Conservation (phyloP, 2,113 vertebrate species). For the Eublepharis macularius region DNA sequence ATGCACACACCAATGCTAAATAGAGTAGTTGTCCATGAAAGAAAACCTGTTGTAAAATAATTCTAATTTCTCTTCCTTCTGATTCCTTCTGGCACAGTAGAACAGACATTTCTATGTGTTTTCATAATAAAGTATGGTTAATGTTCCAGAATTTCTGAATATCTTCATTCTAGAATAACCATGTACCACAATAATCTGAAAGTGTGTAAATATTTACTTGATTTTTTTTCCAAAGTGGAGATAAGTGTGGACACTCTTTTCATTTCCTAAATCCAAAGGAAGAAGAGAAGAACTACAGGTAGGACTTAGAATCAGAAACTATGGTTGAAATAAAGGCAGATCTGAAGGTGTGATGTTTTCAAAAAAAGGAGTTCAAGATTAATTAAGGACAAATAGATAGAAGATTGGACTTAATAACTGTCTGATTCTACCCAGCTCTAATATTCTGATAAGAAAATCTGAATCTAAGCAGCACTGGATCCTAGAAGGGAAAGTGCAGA, state of each 20-base stretch:
- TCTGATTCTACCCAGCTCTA: neutral
- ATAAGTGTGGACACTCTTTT: neutral
- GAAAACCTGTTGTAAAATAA: neutral
- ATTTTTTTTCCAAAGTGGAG: neutral
- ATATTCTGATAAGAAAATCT: neutral
- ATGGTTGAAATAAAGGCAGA: neutral
- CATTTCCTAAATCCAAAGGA: neutral
- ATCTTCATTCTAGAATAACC: neutral
- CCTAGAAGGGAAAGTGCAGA: neutral
- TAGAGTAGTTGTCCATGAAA: neutral
- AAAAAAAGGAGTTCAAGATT: neutral
- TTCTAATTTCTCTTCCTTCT: conserved; percentile 55
- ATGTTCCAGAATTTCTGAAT: neutral
- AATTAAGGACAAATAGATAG: neutral
- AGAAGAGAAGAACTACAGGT: neutral
- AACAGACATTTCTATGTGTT: conserved; percentile 51
- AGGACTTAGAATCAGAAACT: neutral
- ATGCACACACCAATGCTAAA: neutral
- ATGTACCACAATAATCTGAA: neutral
- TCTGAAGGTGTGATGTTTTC: neutral
- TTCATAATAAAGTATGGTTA: conserved; percentile 60
- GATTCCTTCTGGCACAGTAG: conserved; percentile 51
- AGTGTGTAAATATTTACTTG: neutral
- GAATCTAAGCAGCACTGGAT: neutral
- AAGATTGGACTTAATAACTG: neutral